phyloP scores from a whole-genome alignment of 2,797 vertebrate genomes.

The Danio aesculapii region DNA sequence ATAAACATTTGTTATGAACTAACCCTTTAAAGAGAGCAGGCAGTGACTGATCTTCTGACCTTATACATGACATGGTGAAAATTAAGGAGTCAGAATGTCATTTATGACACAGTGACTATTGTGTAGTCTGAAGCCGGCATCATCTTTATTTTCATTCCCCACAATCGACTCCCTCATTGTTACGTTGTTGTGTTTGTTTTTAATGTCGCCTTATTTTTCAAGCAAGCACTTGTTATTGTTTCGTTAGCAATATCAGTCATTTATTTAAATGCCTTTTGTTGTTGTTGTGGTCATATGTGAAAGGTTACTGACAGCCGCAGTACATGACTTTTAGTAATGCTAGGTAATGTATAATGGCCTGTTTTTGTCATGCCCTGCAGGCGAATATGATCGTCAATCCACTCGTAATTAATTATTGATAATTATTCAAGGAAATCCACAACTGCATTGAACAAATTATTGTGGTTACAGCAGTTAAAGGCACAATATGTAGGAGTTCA shows the following conservation, averaged over 20 bases:
- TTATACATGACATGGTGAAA: no score
- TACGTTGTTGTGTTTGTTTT: slow-evolving; percentile 13
- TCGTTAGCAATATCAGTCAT: not conserved
- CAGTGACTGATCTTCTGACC: no score
- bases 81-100: no score
- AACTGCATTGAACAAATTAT: no score
- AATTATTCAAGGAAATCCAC: no score
- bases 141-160: not conserved
- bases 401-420: not conserved
- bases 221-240: not conserved
- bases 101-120: no score
- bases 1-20: no score
- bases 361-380: not conserved
- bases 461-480: no score
- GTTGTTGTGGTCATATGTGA: not conserved
- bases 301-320: not conserved
- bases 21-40: no score
- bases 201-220: not conserved
- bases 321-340: not conserved
- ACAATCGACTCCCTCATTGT: slow-evolving; percentile 43
- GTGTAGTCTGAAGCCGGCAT: no score
- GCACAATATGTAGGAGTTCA: no score
- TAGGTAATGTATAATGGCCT: not conserved
- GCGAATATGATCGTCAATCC: not conserved
- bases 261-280: not conserved